A percentile compares a stretch with the other conserved stretches of the same genome.
Conservation (phyloP, 2,888 invertebrate species). For the Tubulanus polymorphus region DNA sequence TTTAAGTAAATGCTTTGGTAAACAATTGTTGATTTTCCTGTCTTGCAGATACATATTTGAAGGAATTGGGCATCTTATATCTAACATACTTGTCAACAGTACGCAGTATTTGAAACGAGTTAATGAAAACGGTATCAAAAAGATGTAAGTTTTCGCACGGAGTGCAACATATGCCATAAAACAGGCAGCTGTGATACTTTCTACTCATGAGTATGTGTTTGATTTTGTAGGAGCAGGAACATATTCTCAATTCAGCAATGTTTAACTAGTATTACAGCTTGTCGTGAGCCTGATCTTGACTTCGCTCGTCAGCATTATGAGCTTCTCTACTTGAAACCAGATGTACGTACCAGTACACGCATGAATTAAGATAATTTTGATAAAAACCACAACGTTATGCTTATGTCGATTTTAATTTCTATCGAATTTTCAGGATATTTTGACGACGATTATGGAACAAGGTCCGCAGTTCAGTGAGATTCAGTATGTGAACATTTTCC, state of each 20-base stretch:
- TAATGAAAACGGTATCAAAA: conserved; percentile 76
- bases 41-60: conserved; percentile 77
- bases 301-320: conserved; percentile 86
- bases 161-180: not conserved
- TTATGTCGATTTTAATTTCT: not conserved
- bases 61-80: conserved; percentile 78
- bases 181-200: not conserved
- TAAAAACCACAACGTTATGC: not conserved
- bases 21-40: not conserved
- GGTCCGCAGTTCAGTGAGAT: conserved; percentile 83
- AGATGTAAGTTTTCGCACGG: conserved; percentile 59
- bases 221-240: conserved; percentile 64
- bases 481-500: conserved; percentile 82
- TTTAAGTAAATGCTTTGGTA: not conserved
- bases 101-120: conserved; percentile 75
- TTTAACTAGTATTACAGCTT: conserved; percentile 75
- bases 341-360: conserved; percentile 61
- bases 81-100: conserved; percentile 75
- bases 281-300: conserved; percentile 78
- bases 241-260: conserved; percentile 81
- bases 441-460: conserved; percentile 76
- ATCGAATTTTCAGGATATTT: conserved; percentile 66
- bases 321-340: conserved; percentile 74
- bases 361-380: not conserved
- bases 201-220: not conserved